Conservation (phyloP, 2,113 vertebrate genomes). For the Syngnathoides biaculeatus region DNA sequence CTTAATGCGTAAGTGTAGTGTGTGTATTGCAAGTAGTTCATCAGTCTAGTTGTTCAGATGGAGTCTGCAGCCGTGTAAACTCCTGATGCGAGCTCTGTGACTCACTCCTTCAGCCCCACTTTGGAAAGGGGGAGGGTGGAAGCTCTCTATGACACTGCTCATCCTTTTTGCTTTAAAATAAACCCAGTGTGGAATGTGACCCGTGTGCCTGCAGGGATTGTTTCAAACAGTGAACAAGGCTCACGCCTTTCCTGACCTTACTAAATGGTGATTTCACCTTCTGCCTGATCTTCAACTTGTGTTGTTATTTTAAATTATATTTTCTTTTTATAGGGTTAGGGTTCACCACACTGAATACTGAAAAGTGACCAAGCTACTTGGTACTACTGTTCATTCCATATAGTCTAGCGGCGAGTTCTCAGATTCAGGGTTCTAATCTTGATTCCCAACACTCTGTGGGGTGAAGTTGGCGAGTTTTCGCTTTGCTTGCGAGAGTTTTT, state of each 20-base stretch:
- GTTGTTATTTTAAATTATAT: neutral
- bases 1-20: neutral
- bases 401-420: too few relatives aligned
- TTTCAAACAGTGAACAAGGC: conserved; percentile 44
- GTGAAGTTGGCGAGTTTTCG: too few relatives aligned
- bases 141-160: conserved; percentile 41
- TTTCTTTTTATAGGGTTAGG: too few relatives aligned
- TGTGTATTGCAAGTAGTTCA: conserved; percentile 1
- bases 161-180: conserved; percentile 70
- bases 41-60: conserved; percentile 47
- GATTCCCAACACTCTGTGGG: too few relatives aligned
- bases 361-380: neutral
- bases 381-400: neutral
- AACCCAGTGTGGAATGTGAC: conserved; percentile 65
- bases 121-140: conserved; percentile 41
- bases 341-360: neutral
- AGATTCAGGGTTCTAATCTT: too few relatives aligned
- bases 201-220: conserved; percentile 38
- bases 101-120: conserved; percentile 22
- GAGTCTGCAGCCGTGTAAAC: conserved; percentile 26
- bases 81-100: conserved; percentile 44
- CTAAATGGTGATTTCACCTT: conserved; percentile 21
- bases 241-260: conserved; percentile 17
- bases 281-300: neutral
- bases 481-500: too few relatives aligned